Percentiles rank a stretch among this genome's conserved stretches.
Conservation (phyloP, 2,888 invertebrate genomes). For the Dicyrtoma fusca region DNA sequence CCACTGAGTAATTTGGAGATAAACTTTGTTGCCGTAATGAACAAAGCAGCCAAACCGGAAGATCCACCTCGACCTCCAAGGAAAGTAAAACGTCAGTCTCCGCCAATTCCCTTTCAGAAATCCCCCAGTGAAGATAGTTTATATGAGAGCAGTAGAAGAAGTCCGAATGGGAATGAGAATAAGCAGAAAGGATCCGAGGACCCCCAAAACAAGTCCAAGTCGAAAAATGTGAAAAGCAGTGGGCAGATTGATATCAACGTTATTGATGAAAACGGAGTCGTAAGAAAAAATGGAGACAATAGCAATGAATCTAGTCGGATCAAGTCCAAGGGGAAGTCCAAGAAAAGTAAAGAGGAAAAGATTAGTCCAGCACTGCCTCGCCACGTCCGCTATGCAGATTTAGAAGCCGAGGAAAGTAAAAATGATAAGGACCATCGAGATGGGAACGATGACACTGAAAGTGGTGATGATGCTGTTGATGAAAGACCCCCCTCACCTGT, state of each 20-base stretch:
- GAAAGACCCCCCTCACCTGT: background rate
- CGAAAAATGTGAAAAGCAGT: background rate
- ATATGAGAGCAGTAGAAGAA: background rate
- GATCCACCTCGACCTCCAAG: conserved; percentile 25
- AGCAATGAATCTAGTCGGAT: too few species aligned
- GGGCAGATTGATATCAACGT: too few species aligned
- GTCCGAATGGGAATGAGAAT: background rate
- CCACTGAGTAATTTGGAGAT: background rate
- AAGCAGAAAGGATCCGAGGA: background rate
- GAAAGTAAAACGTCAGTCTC: conserved; percentile 5
- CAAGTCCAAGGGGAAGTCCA: too few species aligned
- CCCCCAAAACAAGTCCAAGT: background rate
- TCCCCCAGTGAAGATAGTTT: background rate
- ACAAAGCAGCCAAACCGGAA: background rate
- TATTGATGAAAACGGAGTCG: too few species aligned
- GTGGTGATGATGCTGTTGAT: background rate
- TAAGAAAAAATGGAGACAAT: too few species aligned
- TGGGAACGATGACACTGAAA: too few species aligned
- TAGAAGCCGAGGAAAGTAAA: background rate
- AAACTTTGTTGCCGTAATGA: background rate
- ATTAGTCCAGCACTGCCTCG: too few species aligned
- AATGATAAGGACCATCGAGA: background rate
- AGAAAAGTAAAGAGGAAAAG: too few species aligned
- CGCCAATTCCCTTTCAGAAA: background rate
- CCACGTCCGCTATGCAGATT: conserved; percentile 22